Evolutionary conservation across 2,113 vertebrate genomes (phyloP).

Genomic region (Melanerpes formicivorus): DNA sequence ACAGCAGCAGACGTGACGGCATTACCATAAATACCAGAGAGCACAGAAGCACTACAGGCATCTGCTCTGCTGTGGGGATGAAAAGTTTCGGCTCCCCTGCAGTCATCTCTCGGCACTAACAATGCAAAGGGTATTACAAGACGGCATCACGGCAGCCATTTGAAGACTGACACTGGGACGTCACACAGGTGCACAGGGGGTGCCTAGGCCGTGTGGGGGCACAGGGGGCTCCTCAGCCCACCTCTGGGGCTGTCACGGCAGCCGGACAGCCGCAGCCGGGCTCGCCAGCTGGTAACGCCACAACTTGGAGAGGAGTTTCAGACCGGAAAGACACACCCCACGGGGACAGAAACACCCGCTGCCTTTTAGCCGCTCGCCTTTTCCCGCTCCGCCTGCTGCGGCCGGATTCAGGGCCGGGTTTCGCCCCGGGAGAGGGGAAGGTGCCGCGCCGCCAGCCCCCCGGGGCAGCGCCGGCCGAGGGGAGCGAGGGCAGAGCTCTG

Average conservation of each 20-base stretch:
- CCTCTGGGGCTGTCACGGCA: accelerated
- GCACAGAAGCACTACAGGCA: not conserved
- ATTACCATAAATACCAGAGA: not conserved
- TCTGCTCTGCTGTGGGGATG: not conserved
- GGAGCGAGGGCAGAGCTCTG: not conserved
- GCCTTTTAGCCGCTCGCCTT: not conserved
- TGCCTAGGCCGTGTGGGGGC: accelerated
- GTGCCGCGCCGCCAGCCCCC: not conserved
- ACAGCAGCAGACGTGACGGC: not conserved
- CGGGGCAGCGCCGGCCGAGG: not conserved
- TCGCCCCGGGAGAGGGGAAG: too few species aligned
- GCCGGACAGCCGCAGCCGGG: not conserved
- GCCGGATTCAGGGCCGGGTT: not conserved
- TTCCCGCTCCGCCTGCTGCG: not conserved
- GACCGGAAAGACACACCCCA: not conserved
- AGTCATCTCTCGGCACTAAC: accelerated
- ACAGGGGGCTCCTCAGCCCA: accelerated
- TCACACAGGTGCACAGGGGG: not conserved
- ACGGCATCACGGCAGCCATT: accelerated
- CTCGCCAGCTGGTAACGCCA: not conserved
- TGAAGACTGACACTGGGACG: accelerated
- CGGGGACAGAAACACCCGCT: too few species aligned
- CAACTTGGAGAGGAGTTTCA: not conserved
- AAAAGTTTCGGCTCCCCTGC: not conserved
- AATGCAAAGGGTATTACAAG: accelerated